Conservation (phyloP, 1,140 invertebrate species). For the Drosophila subpulchrella region DNA sequence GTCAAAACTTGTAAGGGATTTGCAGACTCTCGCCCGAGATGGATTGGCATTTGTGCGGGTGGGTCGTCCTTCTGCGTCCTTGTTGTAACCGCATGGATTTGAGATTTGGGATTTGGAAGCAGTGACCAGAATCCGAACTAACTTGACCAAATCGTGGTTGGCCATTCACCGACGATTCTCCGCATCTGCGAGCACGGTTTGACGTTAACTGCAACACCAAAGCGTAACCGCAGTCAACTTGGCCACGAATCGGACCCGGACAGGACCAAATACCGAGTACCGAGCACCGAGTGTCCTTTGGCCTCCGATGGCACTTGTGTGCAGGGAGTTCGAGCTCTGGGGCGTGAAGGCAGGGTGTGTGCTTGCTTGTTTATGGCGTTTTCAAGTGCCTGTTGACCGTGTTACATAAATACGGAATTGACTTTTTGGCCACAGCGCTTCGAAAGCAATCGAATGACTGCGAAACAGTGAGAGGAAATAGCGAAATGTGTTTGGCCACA, state of each 20-base stretch:
- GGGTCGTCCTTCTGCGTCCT: too few species aligned
- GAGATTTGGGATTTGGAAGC: slow-evolving; percentile 5
- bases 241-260: slow-evolving; percentile 39
- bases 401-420: slow-evolving; percentile 79
- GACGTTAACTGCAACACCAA: slow-evolving; percentile 70
- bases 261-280: slow-evolving; percentile 17
- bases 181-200: slow-evolving; percentile 38
- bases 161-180: slow-evolving; percentile 45
- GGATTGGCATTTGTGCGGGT: slow-evolving; percentile 6
- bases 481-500: slow-evolving; percentile 15
- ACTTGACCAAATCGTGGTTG: slow-evolving; percentile 70
- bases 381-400: slow-evolving; percentile 73
- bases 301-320: slow-evolving; percentile 30
- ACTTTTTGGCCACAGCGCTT: slow-evolving; percentile 61
- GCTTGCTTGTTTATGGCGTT: slow-evolving; percentile 69
- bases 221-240: slow-evolving; percentile 69
- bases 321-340: slow-evolving; percentile 43
- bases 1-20: slow-evolving; percentile 38
- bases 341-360: slow-evolving; percentile 15
- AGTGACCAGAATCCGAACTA: slow-evolving; percentile 61
- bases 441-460: slow-evolving; percentile 64
- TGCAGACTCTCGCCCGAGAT: slow-evolving; percentile 1
- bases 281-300: slow-evolving; percentile 33
- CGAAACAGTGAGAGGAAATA: slow-evolving; percentile 8
- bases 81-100: slow-evolving; percentile 9